Evolutionary conservation across 2,797 vertebrate species (phyloP).

Genomic region (Anguilla obscura): DNA sequence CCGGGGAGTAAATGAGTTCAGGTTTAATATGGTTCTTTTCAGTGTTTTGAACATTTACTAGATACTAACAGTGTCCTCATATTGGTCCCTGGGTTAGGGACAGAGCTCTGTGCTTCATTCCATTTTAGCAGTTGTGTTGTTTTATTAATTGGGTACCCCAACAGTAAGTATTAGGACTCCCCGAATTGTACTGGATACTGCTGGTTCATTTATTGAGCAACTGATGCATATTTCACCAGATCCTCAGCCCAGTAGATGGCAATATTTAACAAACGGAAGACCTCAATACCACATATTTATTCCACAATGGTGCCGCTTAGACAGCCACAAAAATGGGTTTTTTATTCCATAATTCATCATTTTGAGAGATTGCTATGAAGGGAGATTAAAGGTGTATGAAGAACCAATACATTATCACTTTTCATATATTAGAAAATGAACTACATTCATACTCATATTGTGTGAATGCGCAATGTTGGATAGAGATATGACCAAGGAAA

Average conservation of each 20-base stretch:
- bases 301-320: neutral
- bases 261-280: neutral
- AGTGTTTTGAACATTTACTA: neutral
- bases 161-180: neutral
- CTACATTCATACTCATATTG: neutral
- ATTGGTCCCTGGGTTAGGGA: neutral
- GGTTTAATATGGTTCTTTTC: neutral
- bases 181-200: neutral
- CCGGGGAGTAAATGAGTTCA: neutral
- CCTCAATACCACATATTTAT: neutral
- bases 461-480: neutral
- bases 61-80: neutral
- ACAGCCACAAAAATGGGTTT: neutral
- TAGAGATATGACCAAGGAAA: neutral
- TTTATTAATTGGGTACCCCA: neutral
- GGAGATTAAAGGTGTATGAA: neutral
- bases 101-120: neutral
- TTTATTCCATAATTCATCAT: neutral
- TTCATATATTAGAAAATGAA: neutral
- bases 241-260: conserved; percentile 5
- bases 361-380: neutral
- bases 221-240: neutral
- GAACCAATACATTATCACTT: neutral
- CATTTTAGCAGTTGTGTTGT: neutral
- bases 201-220: neutral